A percentile compares a stretch with the other conserved stretches of the same genome.
phyloP scores from a whole-genome alignment of 2,113 vertebrate genomes.

The Xenopus tropicalis region DNA sequence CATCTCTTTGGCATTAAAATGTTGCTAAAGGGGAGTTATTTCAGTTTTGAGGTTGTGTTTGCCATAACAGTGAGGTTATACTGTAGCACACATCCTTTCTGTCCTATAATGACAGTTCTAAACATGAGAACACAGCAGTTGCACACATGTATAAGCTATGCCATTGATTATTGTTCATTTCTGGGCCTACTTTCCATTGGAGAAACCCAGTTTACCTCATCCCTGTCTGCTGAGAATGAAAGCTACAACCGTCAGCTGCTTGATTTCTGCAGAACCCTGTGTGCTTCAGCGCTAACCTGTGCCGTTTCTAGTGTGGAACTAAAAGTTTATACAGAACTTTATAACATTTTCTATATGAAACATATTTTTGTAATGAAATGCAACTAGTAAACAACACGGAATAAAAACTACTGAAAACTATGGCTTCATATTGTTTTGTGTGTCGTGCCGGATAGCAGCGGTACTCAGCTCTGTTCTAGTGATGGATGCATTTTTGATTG shows the following conservation, averaged over 20 bases:
- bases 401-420: too few species aligned
- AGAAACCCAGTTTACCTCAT: not conserved
- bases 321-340: conserved; percentile 5
- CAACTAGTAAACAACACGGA: conserved; percentile 22
- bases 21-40: too few species aligned
- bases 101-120: not conserved
- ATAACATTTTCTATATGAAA: conserved; percentile 11
- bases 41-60: too few species aligned
- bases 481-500: too few species aligned
- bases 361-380: conserved; percentile 13
- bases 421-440: too few species aligned
- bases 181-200: not conserved
- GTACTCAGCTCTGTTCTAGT: too few species aligned
- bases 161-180: not conserved
- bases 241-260: conserved; percentile 4
- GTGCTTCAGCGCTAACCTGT: conserved; percentile 5
- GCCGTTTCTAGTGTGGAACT: conserved; percentile 30
- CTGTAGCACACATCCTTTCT: too few species aligned
- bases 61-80: too few species aligned
- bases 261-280: not conserved
- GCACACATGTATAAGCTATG: not conserved
- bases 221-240: conserved; percentile 8
- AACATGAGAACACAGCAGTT: too few species aligned
- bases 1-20: too few species aligned
- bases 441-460: too few species aligned